Conservation (phyloP, 2,113 vertebrate genomes). For the Gopherus evgoodei region DNA sequence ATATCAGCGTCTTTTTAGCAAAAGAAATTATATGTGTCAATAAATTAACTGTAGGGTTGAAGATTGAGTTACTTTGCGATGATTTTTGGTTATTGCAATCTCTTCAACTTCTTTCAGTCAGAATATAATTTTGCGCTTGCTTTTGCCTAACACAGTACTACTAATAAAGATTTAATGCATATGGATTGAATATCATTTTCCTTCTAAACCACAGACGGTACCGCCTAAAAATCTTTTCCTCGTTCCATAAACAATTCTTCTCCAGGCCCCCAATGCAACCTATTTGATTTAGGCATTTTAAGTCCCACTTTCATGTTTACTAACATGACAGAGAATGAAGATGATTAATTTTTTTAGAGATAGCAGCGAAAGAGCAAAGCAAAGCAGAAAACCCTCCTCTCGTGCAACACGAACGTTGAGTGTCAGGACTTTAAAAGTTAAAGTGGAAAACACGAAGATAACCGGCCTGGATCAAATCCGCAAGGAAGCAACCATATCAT, state of each 20-base stretch:
- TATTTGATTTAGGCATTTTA: background rate
- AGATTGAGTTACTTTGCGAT: background rate
- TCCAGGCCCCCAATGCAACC: background rate
- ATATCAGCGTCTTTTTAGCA: background rate
- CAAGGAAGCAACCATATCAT: background rate
- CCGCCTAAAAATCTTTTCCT: background rate
- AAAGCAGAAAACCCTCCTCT: accelerated
- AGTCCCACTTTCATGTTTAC: background rate
- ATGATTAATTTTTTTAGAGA: background rate
- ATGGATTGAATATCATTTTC: background rate
- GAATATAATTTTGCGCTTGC: background rate
- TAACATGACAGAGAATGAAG: background rate
- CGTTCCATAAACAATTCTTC: background rate
- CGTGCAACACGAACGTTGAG: accelerated
- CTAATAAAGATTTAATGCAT: background rate
- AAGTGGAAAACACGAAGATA: background rate
- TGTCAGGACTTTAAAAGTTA: accelerated
- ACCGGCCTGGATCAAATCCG: background rate
- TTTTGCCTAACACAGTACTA: background rate
- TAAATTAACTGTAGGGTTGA: background rate
- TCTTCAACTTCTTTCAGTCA: background rate
- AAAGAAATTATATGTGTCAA: background rate
- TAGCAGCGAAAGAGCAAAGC: background rate
- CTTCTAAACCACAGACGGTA: background rate
- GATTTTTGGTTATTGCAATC: background rate